Conservation (phyloP, 1,140 invertebrate species). For the Alviniconcha marisindica region DNA sequence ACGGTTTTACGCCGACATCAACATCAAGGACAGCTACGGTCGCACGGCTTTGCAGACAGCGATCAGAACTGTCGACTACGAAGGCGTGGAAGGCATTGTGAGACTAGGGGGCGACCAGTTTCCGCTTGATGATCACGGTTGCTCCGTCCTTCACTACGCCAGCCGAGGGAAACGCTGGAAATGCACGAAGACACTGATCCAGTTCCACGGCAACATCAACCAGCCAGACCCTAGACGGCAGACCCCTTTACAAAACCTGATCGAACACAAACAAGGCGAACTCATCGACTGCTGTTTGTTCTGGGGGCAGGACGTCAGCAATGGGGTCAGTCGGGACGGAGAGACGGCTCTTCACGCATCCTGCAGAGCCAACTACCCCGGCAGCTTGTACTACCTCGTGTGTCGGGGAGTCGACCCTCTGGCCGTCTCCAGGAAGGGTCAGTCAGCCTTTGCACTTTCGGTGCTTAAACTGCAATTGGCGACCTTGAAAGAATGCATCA, state of each 20-base stretch:
- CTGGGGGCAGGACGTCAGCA: not conserved
- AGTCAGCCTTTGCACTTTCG: not conserved
- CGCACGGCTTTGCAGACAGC: not conserved
- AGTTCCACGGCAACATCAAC: conserved; percentile 4
- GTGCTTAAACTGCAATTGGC: not conserved
- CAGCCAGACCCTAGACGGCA: not conserved
- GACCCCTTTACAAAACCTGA: not conserved
- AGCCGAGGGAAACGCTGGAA: not conserved
- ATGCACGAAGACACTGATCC: not conserved
- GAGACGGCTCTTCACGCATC: not conserved
- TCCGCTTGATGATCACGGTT: not conserved
- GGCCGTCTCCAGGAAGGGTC: not conserved
- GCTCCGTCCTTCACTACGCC: not conserved
- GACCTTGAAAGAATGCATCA: not conserved
- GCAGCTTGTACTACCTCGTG: not conserved
- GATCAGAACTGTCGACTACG: not conserved
- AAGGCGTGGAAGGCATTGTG: not conserved
- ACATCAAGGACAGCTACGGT: not conserved
- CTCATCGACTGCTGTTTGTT: not conserved
- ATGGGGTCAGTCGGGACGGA: not conserved
- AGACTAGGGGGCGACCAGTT: not conserved
- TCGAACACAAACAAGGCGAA: not conserved
- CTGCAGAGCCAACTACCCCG: not conserved
- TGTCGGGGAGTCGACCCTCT: not conserved
- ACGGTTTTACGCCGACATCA: not conserved